Conservation (phyloP, 2,113 vertebrate species). For the Ondatra zibethicus region DNA sequence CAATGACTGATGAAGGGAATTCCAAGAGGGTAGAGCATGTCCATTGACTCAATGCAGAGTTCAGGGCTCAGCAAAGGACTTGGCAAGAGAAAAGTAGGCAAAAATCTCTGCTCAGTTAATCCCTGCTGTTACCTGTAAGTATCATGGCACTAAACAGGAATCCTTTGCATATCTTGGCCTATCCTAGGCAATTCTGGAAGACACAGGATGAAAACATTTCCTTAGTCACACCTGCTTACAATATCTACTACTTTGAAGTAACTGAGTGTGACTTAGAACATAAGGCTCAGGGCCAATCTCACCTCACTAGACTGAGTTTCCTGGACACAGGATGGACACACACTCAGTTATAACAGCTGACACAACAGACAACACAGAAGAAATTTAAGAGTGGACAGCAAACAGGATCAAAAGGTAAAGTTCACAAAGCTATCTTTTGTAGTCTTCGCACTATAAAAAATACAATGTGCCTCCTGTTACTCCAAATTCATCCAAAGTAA, state of each 20-base stretch:
- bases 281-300: not conserved
- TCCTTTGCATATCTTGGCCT: not conserved
- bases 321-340: not conserved
- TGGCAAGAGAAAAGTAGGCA: not conserved
- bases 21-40: not conserved
- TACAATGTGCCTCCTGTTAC: not conserved
- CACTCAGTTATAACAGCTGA: not conserved
- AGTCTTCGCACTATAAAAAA: not conserved
- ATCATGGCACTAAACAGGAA: accelerated
- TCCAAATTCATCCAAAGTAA: not conserved
- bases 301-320: not conserved
- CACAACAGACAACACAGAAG: not conserved
- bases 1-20: not conserved
- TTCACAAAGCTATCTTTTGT: not conserved
- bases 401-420: not conserved
- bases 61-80: not conserved
- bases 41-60: not conserved
- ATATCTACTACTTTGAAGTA: not conserved
- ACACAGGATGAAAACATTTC: not conserved
- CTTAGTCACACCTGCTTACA: not conserved
- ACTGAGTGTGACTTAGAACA: not conserved
- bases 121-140: accelerated
- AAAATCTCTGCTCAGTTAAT: not conserved
- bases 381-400: not conserved
- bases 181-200: not conserved